Conservation (phyloP, 2,888 invertebrate species). For the Amphipyra berbera region DNA sequence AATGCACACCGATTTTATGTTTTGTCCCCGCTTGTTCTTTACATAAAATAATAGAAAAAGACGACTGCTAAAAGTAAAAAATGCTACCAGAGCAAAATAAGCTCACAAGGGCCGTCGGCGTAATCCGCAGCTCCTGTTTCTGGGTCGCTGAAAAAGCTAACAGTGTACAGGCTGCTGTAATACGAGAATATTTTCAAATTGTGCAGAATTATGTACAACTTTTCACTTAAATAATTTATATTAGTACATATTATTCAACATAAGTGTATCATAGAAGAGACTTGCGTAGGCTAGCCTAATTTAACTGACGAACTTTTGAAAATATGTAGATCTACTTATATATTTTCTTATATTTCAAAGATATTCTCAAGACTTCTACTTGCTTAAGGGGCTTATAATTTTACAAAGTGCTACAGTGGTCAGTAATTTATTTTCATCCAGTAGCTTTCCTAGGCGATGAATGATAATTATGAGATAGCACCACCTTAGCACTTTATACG, state of each 20-base stretch:
- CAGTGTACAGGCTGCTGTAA: slow-evolving; percentile 84
- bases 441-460: slow-evolving; percentile 14
- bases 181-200: slow-evolving; percentile 43
- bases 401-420: slow-evolving; percentile 73
- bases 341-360: slow-evolving; percentile 54
- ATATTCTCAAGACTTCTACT: slow-evolving; percentile 59
- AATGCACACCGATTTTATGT: slow-evolving; percentile 8
- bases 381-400: slow-evolving; percentile 76
- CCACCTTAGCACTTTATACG: slow-evolving; percentile 71
- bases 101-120: slow-evolving; percentile 81
- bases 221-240: slow-evolving; percentile 5
- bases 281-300: slow-evolving; percentile 69
- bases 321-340: slow-evolving; percentile 52
- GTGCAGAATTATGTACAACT: slow-evolving; percentile 14
- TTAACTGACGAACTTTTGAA: slow-evolving; percentile 66
- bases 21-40: slow-evolving; percentile 7
- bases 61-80: slow-evolving; percentile 58
- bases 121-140: slow-evolving; percentile 86
- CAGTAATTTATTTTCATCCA: slow-evolving; percentile 39
- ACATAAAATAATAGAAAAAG: slow-evolving; percentile 11
- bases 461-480: slow-evolving; percentile 14
- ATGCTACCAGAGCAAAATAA: slow-evolving; percentile 62
- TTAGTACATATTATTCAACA: slow-evolving; percentile 7
- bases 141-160: slow-evolving; percentile 84
- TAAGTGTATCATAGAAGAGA: slow-evolving; percentile 42